phyloP scores from a whole-genome alignment of 2,113 vertebrate genomes.

The Tychaedon coryphoeus region DNA sequence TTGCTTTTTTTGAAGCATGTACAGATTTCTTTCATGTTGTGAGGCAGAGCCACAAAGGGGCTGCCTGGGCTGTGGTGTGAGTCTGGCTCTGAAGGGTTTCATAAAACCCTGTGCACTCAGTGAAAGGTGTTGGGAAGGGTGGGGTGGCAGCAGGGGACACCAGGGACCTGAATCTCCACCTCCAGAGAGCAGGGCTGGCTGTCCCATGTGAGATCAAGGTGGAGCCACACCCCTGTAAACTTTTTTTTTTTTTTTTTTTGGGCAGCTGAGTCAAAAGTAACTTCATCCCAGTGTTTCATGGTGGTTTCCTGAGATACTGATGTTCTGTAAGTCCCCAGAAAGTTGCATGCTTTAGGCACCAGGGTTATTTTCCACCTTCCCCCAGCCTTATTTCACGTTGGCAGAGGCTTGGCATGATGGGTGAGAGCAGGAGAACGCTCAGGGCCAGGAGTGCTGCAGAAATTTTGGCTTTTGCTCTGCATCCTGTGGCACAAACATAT shows the following conservation, averaged over 20 bases:
- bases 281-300: neutral
- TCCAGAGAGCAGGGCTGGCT: neutral
- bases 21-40: neutral
- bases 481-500: rapidly evolving
- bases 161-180: neutral
- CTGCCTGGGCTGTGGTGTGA: neutral
- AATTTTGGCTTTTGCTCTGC: neutral
- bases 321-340: neutral
- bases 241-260: too few relatives aligned
- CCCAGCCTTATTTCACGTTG: neutral
- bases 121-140: neutral
- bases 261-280: neutral
- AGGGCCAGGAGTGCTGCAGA: neutral
- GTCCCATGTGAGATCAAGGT: neutral
- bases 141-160: neutral
- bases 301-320: neutral
- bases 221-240: neutral
- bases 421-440: neutral
- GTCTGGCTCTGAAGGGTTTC: neutral
- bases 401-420: neutral
- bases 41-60: neutral
- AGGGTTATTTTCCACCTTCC: neutral
- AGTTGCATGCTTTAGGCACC: neutral
- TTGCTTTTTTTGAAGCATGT: neutral
- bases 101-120: neutral